Evolutionary conservation across 2,113 vertebrate genomes (phyloP).

Genomic region (Laticauda laticaudata): DNA sequence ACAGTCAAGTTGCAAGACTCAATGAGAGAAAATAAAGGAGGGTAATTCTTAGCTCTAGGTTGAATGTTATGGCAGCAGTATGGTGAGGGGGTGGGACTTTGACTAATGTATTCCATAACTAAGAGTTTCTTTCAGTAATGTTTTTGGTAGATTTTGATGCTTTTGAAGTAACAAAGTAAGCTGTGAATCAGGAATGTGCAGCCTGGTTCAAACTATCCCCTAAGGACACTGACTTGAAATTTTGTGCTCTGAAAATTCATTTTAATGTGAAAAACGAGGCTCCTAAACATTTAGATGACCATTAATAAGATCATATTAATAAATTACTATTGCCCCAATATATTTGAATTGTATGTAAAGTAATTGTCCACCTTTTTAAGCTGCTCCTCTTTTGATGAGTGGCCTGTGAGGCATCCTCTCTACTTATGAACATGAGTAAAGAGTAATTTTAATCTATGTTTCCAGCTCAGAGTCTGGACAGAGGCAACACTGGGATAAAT

Average conservation of each 20-base stretch:
- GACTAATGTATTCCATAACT: neutral
- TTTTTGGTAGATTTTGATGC: neutral
- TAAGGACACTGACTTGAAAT: neutral
- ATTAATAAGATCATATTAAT: neutral
- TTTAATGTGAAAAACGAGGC: neutral
- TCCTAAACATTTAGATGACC: neutral
- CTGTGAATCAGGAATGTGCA: neutral
- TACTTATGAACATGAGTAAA: neutral
- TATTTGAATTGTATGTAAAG: neutral
- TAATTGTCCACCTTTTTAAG: neutral
- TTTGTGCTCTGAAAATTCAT: neutral
- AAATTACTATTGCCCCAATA: neutral
- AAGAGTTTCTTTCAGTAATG: neutral
- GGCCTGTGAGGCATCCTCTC: neutral
- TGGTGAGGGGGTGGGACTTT: neutral
- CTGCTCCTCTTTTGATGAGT: neutral
- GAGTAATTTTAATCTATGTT: neutral
- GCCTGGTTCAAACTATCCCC: neutral
- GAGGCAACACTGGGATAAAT: neutral
- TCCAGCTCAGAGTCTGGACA: neutral
- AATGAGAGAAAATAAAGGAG: neutral
- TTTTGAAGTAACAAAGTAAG: neutral
- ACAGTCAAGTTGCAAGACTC: neutral
- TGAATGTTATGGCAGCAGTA: neutral
- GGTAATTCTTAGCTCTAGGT: neutral